Evolutionary conservation across 1,140 invertebrate genomes (phyloP), one percentile per base, ranked within the genome.

Genomic region (Trypoxylus dichotomus): DNA sequence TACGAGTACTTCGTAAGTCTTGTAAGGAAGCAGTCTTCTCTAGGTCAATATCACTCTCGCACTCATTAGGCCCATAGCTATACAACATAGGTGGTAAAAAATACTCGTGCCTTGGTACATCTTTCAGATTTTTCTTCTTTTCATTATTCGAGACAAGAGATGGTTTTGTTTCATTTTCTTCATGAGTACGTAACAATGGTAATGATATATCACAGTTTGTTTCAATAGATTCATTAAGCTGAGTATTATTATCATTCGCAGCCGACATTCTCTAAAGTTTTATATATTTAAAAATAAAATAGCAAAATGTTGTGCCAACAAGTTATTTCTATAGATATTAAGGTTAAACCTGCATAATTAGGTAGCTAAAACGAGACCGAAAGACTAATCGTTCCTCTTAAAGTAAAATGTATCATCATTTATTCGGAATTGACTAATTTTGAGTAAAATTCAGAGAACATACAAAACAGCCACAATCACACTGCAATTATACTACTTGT

Each of bases 141-240:
- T 68, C 60, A 68, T 68, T 68, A 68, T 68, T 68, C 15, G n/a
- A 54, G 27, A 68, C 24, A 13, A 68, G 19, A 68, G 11, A 24
- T 27, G 60, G 19, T 24, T 68, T 68, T 11, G 27, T 6, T 27
- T 68, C 15, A 68, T 2, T 54, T 24, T 68, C 60, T 27, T 27
- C 11, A 68, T 68, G 5, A 21, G 15, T 68, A 25, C 27, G 19
- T 29, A 68, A 29, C 60, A 68, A 68, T 68, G 60, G 60, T 68
- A 68, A 68, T 24, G 60, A 68, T 68, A 68, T 68, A 68, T 68
- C 60, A 68, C 60, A 68, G 60, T 68, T 68, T 29, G 60, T 68
- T 68, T 68, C 60, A 68, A 27, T 68, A 68, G 24, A 27, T 29
- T 68, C 60, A 68, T 68, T 68, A 13, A 68, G 27, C 24, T 21